Evolutionary conservation across 2,113 vertebrate genomes (phyloP).

Genomic region (Nyctibius bracteatus): DNA sequence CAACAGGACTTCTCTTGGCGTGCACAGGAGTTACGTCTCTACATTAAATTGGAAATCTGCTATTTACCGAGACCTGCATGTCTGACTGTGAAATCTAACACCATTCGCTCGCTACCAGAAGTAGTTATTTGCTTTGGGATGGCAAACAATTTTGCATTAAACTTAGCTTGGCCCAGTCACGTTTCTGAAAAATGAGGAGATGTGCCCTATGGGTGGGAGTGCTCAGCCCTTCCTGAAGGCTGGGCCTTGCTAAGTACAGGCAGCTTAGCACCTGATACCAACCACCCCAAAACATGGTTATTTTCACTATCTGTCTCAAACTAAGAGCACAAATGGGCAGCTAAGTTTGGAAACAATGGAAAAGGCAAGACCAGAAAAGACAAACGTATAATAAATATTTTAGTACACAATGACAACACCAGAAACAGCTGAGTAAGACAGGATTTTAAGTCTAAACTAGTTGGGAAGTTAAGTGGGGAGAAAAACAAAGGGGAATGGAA

Average conservation of each 20-base stretch:
- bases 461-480: not conserved
- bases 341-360: not conserved
- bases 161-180: not conserved
- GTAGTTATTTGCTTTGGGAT: not conserved
- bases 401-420: not conserved
- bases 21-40: not conserved
- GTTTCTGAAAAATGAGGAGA: not conserved
- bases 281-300: not conserved
- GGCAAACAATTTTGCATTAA: not conserved
- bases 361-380: not conserved
- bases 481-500: not conserved
- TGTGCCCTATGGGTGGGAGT: not conserved
- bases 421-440: not conserved
- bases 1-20: not conserved
- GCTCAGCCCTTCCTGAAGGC: not conserved
- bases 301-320: not conserved
- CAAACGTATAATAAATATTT: not conserved
- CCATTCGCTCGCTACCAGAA: not conserved
- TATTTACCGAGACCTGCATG: not conserved
- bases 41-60: not conserved
- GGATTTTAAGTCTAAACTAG: not conserved
- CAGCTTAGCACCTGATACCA: not conserved
- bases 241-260: not conserved
- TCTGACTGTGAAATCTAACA: not conserved
- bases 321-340: not conserved